A percentile compares a stretch with the other conserved stretches of the same genome.
phyloP scores from a whole-genome alignment of 2,888 invertebrate genomes.

The Parascotia fuliginaria region DNA sequence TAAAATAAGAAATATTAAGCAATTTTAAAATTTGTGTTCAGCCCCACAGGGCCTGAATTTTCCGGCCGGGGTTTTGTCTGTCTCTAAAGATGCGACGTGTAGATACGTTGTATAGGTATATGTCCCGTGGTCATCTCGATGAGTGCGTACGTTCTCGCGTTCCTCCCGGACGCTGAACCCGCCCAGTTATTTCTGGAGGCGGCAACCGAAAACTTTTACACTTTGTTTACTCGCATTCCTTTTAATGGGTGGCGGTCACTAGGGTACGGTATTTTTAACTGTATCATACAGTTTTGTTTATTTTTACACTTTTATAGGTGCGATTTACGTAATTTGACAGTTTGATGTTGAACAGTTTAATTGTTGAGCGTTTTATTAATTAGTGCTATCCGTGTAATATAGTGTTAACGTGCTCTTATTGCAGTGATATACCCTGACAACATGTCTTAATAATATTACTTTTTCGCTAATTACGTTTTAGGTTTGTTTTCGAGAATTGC shows the following conservation, averaged over 20 bases:
- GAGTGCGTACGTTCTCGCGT: constrained; percentile 9
- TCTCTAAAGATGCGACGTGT: too few species aligned
- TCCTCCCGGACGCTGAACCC: constrained; percentile 59
- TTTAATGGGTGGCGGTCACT: constrained; percentile 58
- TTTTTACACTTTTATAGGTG: constrained; percentile 23
- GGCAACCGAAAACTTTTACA: constrained; percentile 40
- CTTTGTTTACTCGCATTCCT: constrained; percentile 59
- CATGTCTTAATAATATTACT: too few species aligned
- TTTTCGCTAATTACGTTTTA: too few species aligned
- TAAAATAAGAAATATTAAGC: too few species aligned
- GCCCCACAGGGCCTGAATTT: too few species aligned
- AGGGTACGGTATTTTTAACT: constrained; percentile 54
- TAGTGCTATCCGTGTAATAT: too few species aligned
- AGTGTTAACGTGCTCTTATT: too few species aligned
- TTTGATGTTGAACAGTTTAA: background rate
- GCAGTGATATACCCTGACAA: too few species aligned
- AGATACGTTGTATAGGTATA: background rate
- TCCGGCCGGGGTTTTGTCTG: too few species aligned
- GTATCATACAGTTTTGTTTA: constrained; percentile 20
- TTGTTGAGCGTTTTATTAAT: background rate
- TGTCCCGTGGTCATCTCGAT: background rate
- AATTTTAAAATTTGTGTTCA: too few species aligned
- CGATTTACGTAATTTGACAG: constrained; percentile 2
- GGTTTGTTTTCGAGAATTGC: too few species aligned
- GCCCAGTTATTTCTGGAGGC: constrained; percentile 60